Percentiles rank a stretch among this genome's conserved stretches.
These are phyloP conservation scores for Gila robusta DNA, from an alignment of 2,797 vertebrate species.

Conservation along the genomic window DNA sequence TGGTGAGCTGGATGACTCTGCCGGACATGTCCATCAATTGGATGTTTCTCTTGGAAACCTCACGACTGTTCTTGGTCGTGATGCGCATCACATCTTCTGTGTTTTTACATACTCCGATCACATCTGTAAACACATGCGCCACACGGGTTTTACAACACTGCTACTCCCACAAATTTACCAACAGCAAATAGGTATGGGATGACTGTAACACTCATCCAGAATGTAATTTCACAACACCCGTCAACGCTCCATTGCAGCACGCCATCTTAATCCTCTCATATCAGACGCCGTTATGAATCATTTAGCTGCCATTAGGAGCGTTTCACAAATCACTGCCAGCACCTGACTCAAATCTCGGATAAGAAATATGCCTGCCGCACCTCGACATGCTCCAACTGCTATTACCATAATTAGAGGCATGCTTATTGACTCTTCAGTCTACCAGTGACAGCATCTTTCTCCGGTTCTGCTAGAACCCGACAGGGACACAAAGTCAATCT, in stretches of 20 bases:
- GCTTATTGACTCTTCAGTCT: slow-evolving; percentile 65
- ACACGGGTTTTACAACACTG: slow-evolving; percentile 4
- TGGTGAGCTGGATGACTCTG: slow-evolving; percentile 88
- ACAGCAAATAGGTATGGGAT: slow-evolving; percentile 14
- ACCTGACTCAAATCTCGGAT: slow-evolving; percentile 38
- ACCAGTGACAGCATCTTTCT: slow-evolving; percentile 62
- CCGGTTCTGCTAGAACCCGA: slow-evolving; percentile 50
- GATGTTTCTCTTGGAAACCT: slow-evolving; percentile 92
- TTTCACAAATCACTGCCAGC: slow-evolving; percentile 44
- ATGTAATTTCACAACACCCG: slow-evolving; percentile 44
- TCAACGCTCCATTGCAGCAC: slow-evolving; percentile 33
- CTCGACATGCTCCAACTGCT: slow-evolving; percentile 49
- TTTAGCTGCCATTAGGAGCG: slow-evolving; percentile 57
- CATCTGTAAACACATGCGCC: slow-evolving; percentile 79
- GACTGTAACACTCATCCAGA: slow-evolving; percentile 29
- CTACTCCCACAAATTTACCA: neutral
- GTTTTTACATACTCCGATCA: slow-evolving; percentile 94
- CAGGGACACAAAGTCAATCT: slow-evolving; percentile 67
- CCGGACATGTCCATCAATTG: slow-evolving; percentile 91
- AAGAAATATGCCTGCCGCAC: slow-evolving; percentile 54
- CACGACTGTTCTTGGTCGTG: slow-evolving; percentile 88
- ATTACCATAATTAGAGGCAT: slow-evolving; percentile 66
- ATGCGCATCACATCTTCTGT: slow-evolving; percentile 89
- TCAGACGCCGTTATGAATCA: slow-evolving; percentile 47
- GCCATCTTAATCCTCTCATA: slow-evolving; percentile 38